Conservation (phyloP, 2,113 vertebrate species). For the Toxostoma redivivum region DNA sequence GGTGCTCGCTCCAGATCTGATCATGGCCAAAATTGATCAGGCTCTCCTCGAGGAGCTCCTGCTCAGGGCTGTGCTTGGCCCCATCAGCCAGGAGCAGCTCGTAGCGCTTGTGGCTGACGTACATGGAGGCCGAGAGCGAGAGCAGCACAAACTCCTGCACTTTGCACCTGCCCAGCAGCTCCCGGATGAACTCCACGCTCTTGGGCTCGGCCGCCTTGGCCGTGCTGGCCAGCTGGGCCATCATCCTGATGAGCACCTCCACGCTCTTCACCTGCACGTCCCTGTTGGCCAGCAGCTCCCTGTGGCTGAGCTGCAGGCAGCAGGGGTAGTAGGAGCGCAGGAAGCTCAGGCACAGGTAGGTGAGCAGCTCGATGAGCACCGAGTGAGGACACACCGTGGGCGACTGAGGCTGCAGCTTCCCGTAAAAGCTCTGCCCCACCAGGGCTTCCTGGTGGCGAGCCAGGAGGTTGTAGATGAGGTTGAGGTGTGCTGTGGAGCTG, state of each 20-base stretch:
- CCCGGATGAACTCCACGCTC: constrained; percentile 70
- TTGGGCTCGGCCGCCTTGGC: constrained; percentile 70
- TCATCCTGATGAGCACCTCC: constrained; percentile 85
- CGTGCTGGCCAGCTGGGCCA: constrained; percentile 76
- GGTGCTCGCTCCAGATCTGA: constrained; percentile 88
- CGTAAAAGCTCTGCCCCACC: constrained; percentile 88
- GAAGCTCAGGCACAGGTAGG: constrained; percentile 88
- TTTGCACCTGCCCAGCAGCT: constrained; percentile 80
- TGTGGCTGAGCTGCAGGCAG: constrained; percentile 78
- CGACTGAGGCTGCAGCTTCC: constrained; percentile 77
- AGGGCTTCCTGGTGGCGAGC: constrained; percentile 92
- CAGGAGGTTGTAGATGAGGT: constrained; percentile 91
- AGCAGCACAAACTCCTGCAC: constrained; percentile 91
- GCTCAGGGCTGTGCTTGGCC: constrained; percentile 10
- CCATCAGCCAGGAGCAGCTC: constrained; percentile 28
- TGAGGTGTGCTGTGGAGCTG: constrained; percentile 88
- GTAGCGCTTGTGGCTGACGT: constrained; percentile 78
- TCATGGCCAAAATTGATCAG: constrained; percentile 84
- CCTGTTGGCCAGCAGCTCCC: constrained; percentile 86
- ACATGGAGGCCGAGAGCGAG: constrained; percentile 90
- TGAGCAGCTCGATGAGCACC: constrained; percentile 87
- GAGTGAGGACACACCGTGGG: constrained; percentile 78
- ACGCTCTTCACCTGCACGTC: constrained; percentile 96
- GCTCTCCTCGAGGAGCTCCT: constrained; percentile 82
- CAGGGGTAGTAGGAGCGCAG: constrained; percentile 91